Conservation (phyloP, 2,888 invertebrate genomes). For the Agonum fuliginosum region DNA sequence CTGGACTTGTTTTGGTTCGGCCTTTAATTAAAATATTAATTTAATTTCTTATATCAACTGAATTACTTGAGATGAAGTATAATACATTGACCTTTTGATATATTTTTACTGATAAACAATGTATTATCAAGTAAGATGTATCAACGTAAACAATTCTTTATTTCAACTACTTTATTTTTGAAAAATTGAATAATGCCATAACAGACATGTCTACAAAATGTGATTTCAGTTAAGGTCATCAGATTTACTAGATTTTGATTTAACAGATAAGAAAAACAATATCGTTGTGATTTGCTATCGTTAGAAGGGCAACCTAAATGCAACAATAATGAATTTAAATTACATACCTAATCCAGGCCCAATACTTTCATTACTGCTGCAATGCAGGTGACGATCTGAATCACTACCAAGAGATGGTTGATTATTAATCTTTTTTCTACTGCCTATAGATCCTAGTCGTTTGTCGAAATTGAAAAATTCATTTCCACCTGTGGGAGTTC, state of each 20-base stretch:
- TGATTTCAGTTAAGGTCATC: slow-evolving; percentile 5
- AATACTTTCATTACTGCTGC: slow-evolving; percentile 88
- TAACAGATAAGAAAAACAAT: slow-evolving; percentile 24
- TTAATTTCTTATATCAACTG: not conserved
- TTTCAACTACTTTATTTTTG: not conserved
- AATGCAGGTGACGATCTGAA: slow-evolving; percentile 78
- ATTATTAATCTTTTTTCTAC: slow-evolving; percentile 70
- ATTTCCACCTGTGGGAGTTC: slow-evolving; percentile 72
- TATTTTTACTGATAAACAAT: slow-evolving; percentile 30
- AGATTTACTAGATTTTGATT: not conserved
- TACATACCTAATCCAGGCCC: slow-evolving; percentile 51
- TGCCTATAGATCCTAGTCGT: slow-evolving; percentile 67
- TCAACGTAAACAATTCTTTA: slow-evolving; percentile 21
- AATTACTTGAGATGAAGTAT: not conserved
- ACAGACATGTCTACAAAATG: slow-evolving; percentile 7
- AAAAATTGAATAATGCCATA: slow-evolving; percentile 14
- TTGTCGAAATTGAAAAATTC: slow-evolving; percentile 72
- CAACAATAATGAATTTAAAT: not conserved
- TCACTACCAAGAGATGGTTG: slow-evolving; percentile 75
- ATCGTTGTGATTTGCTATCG: not conserved
- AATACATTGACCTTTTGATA: slow-evolving; percentile 46
- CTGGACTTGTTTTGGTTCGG: slow-evolving; percentile 67
- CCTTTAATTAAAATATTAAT: slow-evolving; percentile 59
- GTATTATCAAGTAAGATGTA: not conserved
- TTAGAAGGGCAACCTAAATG: not conserved